Evolutionary conservation across 1,140 invertebrate species (phyloP).

Genomic region (Cataglyphis hispanica): DNA sequence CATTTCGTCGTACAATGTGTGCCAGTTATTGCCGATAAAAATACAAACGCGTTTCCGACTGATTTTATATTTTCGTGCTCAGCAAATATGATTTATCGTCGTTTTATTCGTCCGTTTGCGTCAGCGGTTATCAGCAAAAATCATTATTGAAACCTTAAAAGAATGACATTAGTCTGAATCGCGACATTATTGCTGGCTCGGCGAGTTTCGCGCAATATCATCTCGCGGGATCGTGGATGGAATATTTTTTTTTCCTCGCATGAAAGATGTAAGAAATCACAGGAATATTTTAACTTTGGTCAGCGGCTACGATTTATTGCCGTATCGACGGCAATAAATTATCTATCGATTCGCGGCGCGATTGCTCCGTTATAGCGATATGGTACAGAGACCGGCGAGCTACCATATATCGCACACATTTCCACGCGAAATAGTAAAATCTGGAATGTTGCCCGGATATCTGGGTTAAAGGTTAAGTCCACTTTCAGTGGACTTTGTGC

Average conservation of each 20-base stretch:
- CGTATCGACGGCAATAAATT: conserved; percentile 51
- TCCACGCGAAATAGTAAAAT: conserved; percentile 66
- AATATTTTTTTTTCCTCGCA: conserved; percentile 4
- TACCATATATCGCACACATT: conserved; percentile 49
- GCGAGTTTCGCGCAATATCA: neutral
- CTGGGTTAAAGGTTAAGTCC: conserved; percentile 67
- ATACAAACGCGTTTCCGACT: conserved; percentile 15
- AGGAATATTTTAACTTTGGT: conserved; percentile 36
- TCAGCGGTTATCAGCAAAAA: conserved; percentile 13
- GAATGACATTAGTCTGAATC: conserved; percentile 27
- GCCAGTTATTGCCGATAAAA: conserved; percentile 36
- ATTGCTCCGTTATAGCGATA: conserved; percentile 55
- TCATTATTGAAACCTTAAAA: conserved; percentile 13
- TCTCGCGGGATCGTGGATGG: neutral
- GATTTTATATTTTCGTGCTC: conserved; percentile 35
- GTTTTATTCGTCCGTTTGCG: conserved; percentile 4
- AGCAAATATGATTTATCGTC: conserved; percentile 37
- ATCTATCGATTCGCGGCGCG: conserved; percentile 52
- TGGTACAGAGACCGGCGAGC: conserved; percentile 8
- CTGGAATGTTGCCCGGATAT: conserved; percentile 71
- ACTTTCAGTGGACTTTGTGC: conserved; percentile 25
- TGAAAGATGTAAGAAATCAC: conserved; percentile 49
- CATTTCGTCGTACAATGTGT: conserved; percentile 10
- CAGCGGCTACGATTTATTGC: conserved; percentile 42
- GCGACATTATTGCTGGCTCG: conserved; percentile 3